Conservation (phyloP, 2,797 vertebrate species). For the Anguilla marmorata region DNA sequence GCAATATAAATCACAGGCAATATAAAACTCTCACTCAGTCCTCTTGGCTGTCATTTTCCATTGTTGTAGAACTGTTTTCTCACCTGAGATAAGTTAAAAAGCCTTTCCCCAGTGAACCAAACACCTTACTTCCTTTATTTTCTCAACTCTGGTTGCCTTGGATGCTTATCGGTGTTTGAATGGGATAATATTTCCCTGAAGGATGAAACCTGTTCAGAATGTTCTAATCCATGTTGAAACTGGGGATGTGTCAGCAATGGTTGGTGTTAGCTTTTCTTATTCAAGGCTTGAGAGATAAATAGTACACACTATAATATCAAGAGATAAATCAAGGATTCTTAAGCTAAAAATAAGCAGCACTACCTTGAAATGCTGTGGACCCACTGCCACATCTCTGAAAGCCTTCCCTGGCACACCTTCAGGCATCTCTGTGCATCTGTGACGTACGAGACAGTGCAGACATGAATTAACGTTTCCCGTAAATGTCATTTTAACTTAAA, state of each 20-base stretch:
- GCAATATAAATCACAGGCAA: not conserved
- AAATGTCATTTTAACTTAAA: no score
- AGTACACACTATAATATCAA: not conserved
- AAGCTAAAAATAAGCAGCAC: not conserved
- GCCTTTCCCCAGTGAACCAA: not conserved
- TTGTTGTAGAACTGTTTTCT: not conserved
- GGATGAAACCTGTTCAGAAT: not conserved
- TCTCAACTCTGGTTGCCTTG: not conserved
- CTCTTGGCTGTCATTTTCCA: not conserved
- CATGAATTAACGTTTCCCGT: no score
- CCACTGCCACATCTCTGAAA: not conserved
- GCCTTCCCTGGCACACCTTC: not conserved
- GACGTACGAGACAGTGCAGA: not conserved
- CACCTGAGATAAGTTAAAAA: not conserved
- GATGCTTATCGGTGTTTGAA: not conserved
- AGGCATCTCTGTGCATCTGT: not conserved
- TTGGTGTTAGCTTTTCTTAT: constrained; percentile 7
- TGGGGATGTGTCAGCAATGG: constrained; percentile 9
- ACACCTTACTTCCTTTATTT: not conserved
- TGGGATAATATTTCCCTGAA: constrained; percentile 5
- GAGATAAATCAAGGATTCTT: not conserved
- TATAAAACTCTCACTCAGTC: not conserved
- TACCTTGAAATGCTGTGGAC: not conserved
- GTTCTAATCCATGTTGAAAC: constrained; percentile 11
- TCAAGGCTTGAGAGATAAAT: constrained; percentile 14